These are phyloP conservation scores for Porites evermanni DNA, from an alignment of 92 coral and sea anemone species.

Conservation along the genomic window DNA sequence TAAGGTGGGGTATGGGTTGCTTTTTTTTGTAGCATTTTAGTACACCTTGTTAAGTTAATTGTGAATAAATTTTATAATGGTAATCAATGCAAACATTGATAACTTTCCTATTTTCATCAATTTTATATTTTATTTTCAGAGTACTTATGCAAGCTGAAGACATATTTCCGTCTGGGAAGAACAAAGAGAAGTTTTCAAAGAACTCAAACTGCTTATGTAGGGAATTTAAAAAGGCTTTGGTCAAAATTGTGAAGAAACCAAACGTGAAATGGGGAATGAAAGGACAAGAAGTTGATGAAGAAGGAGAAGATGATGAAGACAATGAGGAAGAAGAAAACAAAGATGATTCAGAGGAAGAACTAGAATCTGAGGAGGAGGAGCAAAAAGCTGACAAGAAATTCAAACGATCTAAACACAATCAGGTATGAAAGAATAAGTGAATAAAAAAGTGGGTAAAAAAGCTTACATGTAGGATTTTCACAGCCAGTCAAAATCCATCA, in stretches of 20 bases:
- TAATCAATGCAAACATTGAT: no score
- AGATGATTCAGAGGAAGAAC: conserved; percentile 16
- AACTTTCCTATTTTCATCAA: no score
- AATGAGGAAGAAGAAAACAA: conserved; percentile 43
- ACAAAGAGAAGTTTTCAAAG: conserved; percentile 78
- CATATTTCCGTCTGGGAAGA: conserved; percentile 82
- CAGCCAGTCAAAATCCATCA: no score
- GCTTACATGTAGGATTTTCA: no score
- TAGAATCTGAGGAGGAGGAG: conserved; percentile 31
- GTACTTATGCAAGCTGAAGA: conserved; percentile 95
- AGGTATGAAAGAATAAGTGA: not conserved
- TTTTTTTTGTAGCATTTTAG: no score
- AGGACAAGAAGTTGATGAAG: conserved; percentile 73
- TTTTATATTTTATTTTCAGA: conserved; percentile 35
- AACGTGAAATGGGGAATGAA: conserved; percentile 89
- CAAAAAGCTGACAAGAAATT: conserved; percentile 7
- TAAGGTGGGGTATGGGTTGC: no score
- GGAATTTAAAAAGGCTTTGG: conserved; percentile 92
- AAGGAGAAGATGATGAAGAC: conserved; percentile 50
- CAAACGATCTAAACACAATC: not conserved
- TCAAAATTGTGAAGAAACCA: conserved; percentile 87
- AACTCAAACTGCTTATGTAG: conserved; percentile 54
- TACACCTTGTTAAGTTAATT: no score
- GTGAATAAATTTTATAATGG: no score
- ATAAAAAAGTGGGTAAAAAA: no score